Evolutionary conservation across 1,140 invertebrate species (phyloP), one percentile per base, ranked within the genome.

Genomic region (Ceratina japonica): DNA sequence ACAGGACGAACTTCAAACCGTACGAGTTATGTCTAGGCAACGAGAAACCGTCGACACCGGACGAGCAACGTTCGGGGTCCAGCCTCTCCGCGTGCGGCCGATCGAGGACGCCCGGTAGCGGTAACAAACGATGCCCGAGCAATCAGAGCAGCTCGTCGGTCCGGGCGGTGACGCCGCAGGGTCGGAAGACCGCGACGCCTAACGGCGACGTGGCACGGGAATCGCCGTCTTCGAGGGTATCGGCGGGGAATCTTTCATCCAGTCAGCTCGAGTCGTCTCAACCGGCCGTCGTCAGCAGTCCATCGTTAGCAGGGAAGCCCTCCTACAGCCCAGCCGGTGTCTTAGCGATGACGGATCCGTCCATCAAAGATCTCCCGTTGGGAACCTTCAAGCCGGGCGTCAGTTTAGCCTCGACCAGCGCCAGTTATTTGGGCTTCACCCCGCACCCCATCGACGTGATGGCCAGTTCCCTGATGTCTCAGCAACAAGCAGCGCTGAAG

Each of bases 381-480:
- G 94, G 94, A 44, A 94, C 94, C 31, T 95, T 94, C 90, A 95
- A 95, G 88, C 94, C 94, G 0, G 93, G 93, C 62, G 87, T 90
- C 13, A 89, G 87, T 12, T 88, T 93, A 83, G 93, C 94, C 71
- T 92, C 93, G 8, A 93, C 94, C 12, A 94, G 94, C 24, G 88
- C 93, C 31, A 94, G 94, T 75, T 89, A 95, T 44, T 82, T 91
- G 2, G 93, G 94, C 13, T 95, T 95, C 78, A 77, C 12, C 1
- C 94, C 94, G 0, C 90, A 92, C 75, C 94, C 94, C 2, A 95
- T 96, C 92, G 95, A 96, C 86, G 89, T 95, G 64, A 95, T 96
- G 94, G 94, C 95, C 3, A 95, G 94, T 75, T 95, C 95, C 69
- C 88, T 96, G 24, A 94, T 96, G 93, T 95, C 95, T 7, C 95